Evolutionary conservation across 2,797 vertebrate species (phyloP), one percentile per base, ranked within the genome.

Genomic region (Scleropages formosus): DNA sequence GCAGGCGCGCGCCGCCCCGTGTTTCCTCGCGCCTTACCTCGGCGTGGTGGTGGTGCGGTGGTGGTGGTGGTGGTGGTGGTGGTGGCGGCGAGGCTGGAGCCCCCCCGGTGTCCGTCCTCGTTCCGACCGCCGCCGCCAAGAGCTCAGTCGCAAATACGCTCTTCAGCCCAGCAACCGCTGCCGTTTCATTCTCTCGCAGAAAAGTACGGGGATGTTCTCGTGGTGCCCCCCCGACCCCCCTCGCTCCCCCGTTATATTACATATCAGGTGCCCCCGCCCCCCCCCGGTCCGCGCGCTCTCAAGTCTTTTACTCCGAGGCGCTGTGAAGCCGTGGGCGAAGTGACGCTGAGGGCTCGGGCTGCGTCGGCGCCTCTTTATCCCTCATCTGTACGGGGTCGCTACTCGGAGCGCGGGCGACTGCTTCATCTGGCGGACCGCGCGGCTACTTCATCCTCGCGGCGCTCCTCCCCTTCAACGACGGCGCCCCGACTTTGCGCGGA

Each of bases 381-480:
- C 66, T 80, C 77, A 85, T 77, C 63, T 76, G 76, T 78, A 83
- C 81, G 79, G 81, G 63, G 79, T 78, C 31, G 79, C 77, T 79
- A 80, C 79, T 58, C 77, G 82, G 85, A 86, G 31, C 85, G 87
- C 77, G 80, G 82, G 84, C 85, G 82, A 81, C 84, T 82, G 89
- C 86, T 77, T 65, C 84, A 86, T 84, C 78, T 65, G 80, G 83
- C 85, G 85, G 86, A 81, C 87, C 82, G 88, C 90, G 89, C 87
- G 86, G 89, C 84, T 90, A 92, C 92, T 92, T 92, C 89, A 90
- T 88, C 90, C 86, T 83, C 75, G 82, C 81, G 78, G 86, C 60
- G 90, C 92, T 89, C 93, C 92, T 88, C 93, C 92, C 90, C 87
- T 90, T 88, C 78, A 80, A 78, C 81, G 60, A 31, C 81, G 60